These are phyloP conservation scores for Smutsia gigantea DNA, from an alignment of 2,797 vertebrate genomes.

Conservation along the genomic window DNA sequence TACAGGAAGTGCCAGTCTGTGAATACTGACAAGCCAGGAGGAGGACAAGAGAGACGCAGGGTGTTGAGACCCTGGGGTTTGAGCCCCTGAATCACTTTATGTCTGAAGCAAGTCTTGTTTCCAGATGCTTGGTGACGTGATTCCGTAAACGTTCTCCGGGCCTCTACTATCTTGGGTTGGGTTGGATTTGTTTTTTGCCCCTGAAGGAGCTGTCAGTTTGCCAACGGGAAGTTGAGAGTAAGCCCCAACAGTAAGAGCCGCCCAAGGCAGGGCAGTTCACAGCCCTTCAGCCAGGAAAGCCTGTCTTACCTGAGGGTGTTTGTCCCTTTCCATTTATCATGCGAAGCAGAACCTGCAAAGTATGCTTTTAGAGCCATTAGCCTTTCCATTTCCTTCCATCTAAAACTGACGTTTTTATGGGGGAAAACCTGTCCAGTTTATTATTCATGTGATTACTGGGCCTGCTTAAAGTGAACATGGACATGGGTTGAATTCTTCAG, in stretches of 20 bases:
- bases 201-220: not conserved
- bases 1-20: not conserved
- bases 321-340: not conserved
- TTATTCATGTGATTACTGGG: not conserved
- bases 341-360: not conserved
- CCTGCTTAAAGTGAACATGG: conserved; percentile 1
- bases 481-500: not conserved
- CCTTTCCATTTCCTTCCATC: conserved; percentile 14
- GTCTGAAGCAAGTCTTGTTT: not conserved
- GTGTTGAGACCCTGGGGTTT: not conserved
- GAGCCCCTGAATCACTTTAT: not conserved
- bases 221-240: not conserved
- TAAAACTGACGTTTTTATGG: conserved; percentile 11
- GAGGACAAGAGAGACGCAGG: not conserved
- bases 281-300: not conserved
- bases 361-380: conserved; percentile 24
- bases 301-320: not conserved
- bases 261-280: not conserved
- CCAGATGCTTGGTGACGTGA: not conserved
- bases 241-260: not conserved
- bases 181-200: not conserved
- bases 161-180: not conserved
- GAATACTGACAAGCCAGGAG: not conserved
- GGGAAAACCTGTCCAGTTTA: not conserved
- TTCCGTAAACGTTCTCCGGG: not conserved